Evolutionary conservation across 2,113 vertebrate species (phyloP), one percentile per base, ranked within the genome.

Genomic region (Cariama cristata): DNA sequence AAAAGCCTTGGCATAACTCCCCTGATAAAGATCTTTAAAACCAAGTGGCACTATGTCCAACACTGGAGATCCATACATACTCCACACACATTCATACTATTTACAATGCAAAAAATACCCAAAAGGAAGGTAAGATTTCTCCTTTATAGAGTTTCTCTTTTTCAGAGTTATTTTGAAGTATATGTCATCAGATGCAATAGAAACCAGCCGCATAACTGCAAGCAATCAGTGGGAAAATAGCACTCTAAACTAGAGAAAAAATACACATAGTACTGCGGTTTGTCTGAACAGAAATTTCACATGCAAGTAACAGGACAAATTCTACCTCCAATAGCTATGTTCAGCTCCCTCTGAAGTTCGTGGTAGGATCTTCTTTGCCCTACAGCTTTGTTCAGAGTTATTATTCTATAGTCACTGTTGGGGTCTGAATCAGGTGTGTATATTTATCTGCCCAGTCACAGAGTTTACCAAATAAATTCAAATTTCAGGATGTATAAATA

Each of bases 41-140:
- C 14, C 0, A 0, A 56, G 67, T 7, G 6, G 56, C 30, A 6
- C 11, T 33, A 3, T 3, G 16, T 50, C 50, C 35, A 55, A 1
- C 8, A 17, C 18, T 38, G 49, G 42, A 87, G 75, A 71, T 53
- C 68, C 33, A 14, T 15, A 6, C 40, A 4, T 23, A 21, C 30
- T 26, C 35, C 21, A 23, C 14, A 14, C 8, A 12, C 3, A 3
- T n/a, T 40, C 49, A 8, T 11, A 27, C 9, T 12, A 75, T 4
- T 67, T 40, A 19, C 53, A 62, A 23, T 2, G 35, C 35, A 74
- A 28, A 59, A 20, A 73, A 94, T 6, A 47, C 16, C 53, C 53
- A 2, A 68, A 80, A 66, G 32, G 8, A 72, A 85, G 35, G 60
- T 27, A 47, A 20, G 18, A 47, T 56, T 84, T 73, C 40, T 44